Conservation (phyloP, 2,797 vertebrate species). For the Mormyrus proboscirostris region DNA sequence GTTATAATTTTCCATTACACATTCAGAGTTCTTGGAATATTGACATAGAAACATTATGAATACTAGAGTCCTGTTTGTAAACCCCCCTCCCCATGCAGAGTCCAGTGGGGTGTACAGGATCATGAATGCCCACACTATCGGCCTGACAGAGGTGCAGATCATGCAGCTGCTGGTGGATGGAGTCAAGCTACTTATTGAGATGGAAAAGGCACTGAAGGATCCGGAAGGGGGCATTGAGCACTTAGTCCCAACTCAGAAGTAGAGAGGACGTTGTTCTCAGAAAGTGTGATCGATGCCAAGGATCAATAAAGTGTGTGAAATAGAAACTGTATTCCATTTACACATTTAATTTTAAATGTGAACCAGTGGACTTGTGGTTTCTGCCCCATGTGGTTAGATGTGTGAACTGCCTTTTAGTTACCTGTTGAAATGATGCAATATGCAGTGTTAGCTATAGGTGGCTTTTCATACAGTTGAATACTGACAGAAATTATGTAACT, state of each 20-base stretch:
- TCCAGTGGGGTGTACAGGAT: conserved; percentile 34
- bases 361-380: neutral
- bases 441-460: neutral
- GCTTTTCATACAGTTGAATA: neutral
- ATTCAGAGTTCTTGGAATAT: neutral
- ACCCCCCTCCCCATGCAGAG: conserved; percentile 24
- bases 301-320: neutral
- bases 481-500: neutral
- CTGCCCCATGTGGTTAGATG: neutral
- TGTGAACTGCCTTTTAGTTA: neutral
- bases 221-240: conserved; percentile 41
- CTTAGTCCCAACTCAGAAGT: conserved; percentile 51
- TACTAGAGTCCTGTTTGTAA: neutral
- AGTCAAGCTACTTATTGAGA: conserved; percentile 56
- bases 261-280: neutral
- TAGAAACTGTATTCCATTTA: neutral
- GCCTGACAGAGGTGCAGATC: conserved; percentile 51
- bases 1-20: neutral
- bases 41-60: neutral
- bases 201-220: conserved; percentile 56
- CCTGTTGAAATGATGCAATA: neutral
- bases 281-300: neutral
- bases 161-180: conserved; percentile 61
- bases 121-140: conserved; percentile 53
- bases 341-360: neutral